A percentile compares a stretch with the other conserved stretches of the same genome.
Evolutionary conservation across 2,797 vertebrate genomes (phyloP).

Genomic region (Erethizon dorsatum): DNA sequence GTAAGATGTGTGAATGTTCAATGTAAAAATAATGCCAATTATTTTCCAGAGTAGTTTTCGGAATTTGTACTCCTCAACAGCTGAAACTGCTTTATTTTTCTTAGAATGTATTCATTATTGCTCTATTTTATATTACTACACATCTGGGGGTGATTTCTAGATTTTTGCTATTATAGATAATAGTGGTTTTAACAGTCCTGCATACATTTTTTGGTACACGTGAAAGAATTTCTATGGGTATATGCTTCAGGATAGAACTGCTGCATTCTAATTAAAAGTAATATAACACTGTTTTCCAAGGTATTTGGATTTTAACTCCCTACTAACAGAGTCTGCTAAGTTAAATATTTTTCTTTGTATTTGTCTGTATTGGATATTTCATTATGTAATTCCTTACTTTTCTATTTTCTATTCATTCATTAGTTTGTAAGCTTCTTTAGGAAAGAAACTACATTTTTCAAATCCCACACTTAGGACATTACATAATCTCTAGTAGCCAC

Average conservation of each 20-base stretch:
- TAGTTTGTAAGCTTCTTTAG: neutral
- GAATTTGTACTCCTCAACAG: neutral
- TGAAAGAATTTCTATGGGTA: neutral
- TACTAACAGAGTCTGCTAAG: neutral
- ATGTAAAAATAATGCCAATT: neutral
- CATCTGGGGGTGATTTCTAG: neutral
- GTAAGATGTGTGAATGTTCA: neutral
- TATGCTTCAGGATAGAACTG: neutral
- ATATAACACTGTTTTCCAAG: neutral
- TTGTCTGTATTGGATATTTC: neutral
- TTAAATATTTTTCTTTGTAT: neutral
- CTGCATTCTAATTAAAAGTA: neutral
- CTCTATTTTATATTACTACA: neutral
- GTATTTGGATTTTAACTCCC: neutral
- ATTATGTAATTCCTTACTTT: neutral
- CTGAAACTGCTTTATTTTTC: neutral
- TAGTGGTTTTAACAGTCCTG: neutral
- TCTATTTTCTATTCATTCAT: neutral
- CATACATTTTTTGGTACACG: neutral
- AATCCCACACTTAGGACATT: neutral
- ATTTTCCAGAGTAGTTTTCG: neutral
- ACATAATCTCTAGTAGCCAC: neutral
- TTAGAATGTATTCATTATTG: neutral
- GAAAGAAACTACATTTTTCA: neutral
- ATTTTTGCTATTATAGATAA: neutral